Evolutionary conservation across 1,140 invertebrate genomes (phyloP).

Genomic region (Goniozus legneri): DNA sequence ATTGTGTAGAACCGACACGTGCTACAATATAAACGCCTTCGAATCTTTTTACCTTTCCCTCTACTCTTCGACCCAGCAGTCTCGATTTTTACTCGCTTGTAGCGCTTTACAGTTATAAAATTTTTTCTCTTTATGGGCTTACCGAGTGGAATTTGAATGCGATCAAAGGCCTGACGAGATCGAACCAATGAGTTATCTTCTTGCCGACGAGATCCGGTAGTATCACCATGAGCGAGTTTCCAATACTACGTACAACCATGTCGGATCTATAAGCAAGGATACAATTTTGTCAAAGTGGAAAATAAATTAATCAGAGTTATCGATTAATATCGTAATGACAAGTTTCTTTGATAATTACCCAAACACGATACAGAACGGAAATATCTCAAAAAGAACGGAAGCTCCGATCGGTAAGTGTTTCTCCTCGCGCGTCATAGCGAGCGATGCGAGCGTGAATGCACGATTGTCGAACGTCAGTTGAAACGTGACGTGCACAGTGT

Average conservation of each 20-base stretch:
- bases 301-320: neutral
- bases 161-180: slow-evolving; percentile 84
- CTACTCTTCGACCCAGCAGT: neutral
- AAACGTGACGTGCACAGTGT: slow-evolving; percentile 91
- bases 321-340: neutral
- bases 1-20: too few species aligned
- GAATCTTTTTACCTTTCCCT: too few species aligned
- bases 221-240: slow-evolving; percentile 88
- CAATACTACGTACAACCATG: slow-evolving; percentile 86
- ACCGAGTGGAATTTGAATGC: slow-evolving; percentile 93
- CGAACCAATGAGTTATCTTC: slow-evolving; percentile 88
- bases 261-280: slow-evolving; percentile 71
- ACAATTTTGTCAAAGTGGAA: slow-evolving; percentile 24
- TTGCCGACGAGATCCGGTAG: slow-evolving; percentile 82
- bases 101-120: neutral
- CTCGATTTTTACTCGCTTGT: neutral
- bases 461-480: slow-evolving; percentile 92
- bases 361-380: slow-evolving; percentile 96
- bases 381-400: slow-evolving; percentile 91
- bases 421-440: slow-evolving; percentile 80
- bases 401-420: slow-evolving; percentile 83
- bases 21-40: too few species aligned
- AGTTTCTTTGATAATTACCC: slow-evolving; percentile 59
- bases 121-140: slow-evolving; percentile 58
- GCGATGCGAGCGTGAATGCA: slow-evolving; percentile 75